These are phyloP conservation scores for Sebastes hubbsi DNA, from an alignment of 2,797 vertebrate species.

Conservation along the genomic window DNA sequence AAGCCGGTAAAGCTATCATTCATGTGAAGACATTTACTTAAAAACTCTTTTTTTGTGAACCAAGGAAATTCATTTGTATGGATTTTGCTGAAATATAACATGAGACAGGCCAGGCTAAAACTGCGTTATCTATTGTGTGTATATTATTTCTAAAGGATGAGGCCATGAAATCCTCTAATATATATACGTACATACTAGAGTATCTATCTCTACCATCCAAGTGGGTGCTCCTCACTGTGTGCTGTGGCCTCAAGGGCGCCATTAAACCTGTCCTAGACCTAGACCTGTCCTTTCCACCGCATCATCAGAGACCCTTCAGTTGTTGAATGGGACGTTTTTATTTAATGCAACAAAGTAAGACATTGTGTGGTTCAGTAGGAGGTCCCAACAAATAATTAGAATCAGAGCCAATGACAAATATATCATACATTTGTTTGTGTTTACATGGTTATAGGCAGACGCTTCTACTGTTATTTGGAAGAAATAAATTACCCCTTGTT, in stretches of 20 bases:
- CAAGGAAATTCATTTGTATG: neutral
- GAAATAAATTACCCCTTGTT: neutral
- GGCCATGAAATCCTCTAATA: neutral
- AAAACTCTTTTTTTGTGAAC: neutral
- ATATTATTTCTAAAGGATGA: neutral
- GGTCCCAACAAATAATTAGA: neutral
- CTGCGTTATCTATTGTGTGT: neutral
- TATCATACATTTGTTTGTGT: neutral
- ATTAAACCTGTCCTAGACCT: neutral
- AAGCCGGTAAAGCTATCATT: slow-evolving; percentile 22
- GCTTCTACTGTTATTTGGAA: neutral
- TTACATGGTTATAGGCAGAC: neutral
- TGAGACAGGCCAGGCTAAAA: neutral
- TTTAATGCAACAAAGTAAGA: neutral
- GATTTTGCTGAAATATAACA: neutral
- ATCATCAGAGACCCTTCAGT: neutral
- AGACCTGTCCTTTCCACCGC: neutral
- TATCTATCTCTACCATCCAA: neutral
- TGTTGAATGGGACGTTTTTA: neutral
- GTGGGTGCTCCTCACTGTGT: neutral
- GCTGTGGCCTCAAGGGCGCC: neutral
- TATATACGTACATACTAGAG: neutral
- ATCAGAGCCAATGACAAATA: neutral
- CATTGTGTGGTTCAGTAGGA: neutral
- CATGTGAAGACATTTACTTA: slow-evolving; percentile 2